Evolutionary conservation across 2,797 vertebrate genomes (phyloP), one percentile per base, ranked within the genome.

Genomic region (Tadarida brasiliensis): DNA sequence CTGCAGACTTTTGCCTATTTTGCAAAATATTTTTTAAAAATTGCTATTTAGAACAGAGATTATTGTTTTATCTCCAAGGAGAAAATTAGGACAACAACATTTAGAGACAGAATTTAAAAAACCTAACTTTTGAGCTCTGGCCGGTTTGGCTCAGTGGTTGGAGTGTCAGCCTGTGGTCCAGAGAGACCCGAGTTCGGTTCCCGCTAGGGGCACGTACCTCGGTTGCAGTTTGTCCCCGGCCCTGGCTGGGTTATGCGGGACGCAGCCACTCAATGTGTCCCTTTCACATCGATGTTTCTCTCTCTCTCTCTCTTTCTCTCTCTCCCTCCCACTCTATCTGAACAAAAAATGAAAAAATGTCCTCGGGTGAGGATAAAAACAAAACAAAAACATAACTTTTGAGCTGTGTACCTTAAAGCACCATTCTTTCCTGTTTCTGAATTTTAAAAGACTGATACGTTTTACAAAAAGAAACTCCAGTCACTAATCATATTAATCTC

Each of bases 51-150:
- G 56, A 73, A 47, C 35, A 90, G 15, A 70, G 22, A 30, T 82
- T 80, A n/a, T 49, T 76, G 59, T 83, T 92, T 83, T 88, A 76
- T 77, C 83, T 88, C n/a, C 9, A 49, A 76, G 87, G 59, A 59
- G 70, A 70, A 77, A 39, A 30, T n/a, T 74, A 70, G n/a, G 44
- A 77, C 20, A 51, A 16, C n/a, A 81, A 33, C 6, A 76, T 61
- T 33, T 57, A 83, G 51, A 90, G 56, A 78, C 4, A 54, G 44
- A 44, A 84, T 30, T 76, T 4, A 30, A 54, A 71, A 44, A 44
- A 44, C 51, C 9, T 51, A 51, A 28, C 44, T 70, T 59, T 82
- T 63, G 44, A 61, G 1, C 22, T 86, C n/a, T n/a, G n/a, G n/a
- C n/a, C n/a, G n/a, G n/a, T n/a, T n/a, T n/a, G n/a, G n/a, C n/a